Evolutionary conservation across 92 coral and sea anemone genomes (phyloP).

Genomic region (Scolanthus callimorphus): DNA sequence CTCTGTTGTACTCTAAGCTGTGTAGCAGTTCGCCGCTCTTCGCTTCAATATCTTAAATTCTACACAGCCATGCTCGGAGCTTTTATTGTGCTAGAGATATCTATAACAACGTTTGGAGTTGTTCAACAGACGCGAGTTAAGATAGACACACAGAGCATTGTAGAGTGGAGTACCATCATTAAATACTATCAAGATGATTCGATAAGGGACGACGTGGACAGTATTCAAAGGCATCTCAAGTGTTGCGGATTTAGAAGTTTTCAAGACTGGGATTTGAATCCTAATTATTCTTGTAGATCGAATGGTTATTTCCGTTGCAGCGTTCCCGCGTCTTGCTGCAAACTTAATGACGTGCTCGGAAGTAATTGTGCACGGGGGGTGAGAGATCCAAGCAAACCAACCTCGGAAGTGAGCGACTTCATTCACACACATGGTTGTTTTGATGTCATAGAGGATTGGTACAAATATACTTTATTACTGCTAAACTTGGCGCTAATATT

Average conservation of each 20-base stretch:
- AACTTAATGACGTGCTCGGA: constrained; percentile 1
- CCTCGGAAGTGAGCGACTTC: neutral
- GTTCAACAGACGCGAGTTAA: neutral
- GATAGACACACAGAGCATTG: constrained; percentile 10
- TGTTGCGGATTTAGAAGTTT: constrained; percentile 51
- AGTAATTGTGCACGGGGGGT: constrained; percentile 10
- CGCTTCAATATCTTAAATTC: neutral
- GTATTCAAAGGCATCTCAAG: constrained; percentile 31
- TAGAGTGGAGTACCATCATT: constrained; percentile 27
- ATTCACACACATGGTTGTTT: constrained; percentile 34
- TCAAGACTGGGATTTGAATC: constrained; percentile 50
- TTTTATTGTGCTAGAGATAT: neutral
- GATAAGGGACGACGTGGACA: constrained; percentile 23
- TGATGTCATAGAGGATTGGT: constrained; percentile 33
- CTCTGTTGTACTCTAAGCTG: neutral
- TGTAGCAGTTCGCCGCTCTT: too few relatives aligned
- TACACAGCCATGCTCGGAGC: neutral
- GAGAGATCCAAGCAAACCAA: constrained; percentile 2
- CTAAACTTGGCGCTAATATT: neutral
- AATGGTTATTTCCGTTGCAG: constrained; percentile 36
- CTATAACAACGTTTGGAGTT: constrained; percentile 7
- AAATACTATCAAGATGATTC: constrained; percentile 34
- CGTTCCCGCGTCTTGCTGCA: constrained; percentile 54
- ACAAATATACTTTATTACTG: constrained; percentile 24
- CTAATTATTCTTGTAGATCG: constrained; percentile 36